phyloP scores from a whole-genome alignment of 2,888 invertebrate species.

The Rotaria sp. region DNA sequence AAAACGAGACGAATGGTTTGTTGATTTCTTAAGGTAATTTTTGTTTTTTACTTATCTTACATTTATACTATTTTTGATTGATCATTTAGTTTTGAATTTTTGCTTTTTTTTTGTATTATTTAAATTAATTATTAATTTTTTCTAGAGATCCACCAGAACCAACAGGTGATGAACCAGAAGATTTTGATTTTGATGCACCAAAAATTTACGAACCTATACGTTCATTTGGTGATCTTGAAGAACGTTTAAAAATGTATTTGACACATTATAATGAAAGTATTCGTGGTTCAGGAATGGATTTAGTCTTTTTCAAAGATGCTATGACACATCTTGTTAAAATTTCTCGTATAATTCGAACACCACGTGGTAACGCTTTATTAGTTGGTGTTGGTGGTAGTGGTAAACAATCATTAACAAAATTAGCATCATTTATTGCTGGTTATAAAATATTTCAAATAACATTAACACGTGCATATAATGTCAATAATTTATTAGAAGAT shows the following conservation, averaged over 20 bases:
- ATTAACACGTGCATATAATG: conserved; percentile 71
- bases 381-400: conserved; percentile 94
- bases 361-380: conserved; percentile 85
- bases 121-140: too few relatives aligned
- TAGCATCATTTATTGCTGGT: conserved; percentile 91
- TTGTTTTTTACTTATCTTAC: neutral
- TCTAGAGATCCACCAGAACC: conserved; percentile 86
- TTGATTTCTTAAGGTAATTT: conserved; percentile 75
- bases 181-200: conserved; percentile 78
- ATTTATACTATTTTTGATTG: neutral
- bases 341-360: conserved; percentile 84
- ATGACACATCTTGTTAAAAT: conserved; percentile 88
- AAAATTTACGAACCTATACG: conserved; percentile 81
- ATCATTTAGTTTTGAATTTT: neutral
- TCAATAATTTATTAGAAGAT: conserved; percentile 85
- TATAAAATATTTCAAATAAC: conserved; percentile 71
- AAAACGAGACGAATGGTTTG: conserved; percentile 70
- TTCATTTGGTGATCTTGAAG: conserved; percentile 50
- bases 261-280: conserved; percentile 55
- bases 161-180: conserved; percentile 91
- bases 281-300: conserved; percentile 55
- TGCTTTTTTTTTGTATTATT: too few relatives aligned
- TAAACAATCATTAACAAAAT: conserved; percentile 85
- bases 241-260: conserved; percentile 52
- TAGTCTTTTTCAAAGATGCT: conserved; percentile 65